These are phyloP conservation scores for Megalopta genalis DNA, from an alignment of 1,140 invertebrate genomes.

Conservation along the genomic window DNA sequence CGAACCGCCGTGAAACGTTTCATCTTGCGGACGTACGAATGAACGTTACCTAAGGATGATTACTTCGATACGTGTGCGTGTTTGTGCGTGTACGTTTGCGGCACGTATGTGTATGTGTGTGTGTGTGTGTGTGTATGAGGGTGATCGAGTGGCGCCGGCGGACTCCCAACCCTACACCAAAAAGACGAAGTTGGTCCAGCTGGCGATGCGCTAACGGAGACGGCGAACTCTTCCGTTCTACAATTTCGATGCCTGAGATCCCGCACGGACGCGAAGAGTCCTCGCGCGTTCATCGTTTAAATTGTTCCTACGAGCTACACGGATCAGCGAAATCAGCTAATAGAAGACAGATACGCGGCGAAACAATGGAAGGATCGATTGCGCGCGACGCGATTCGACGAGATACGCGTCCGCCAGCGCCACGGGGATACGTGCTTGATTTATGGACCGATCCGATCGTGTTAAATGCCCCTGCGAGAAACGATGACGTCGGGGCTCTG, in stretches of 20 bases:
- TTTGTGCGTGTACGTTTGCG: too few species aligned
- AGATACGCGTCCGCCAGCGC: slow-evolving; percentile 37
- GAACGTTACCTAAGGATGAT: slow-evolving; percentile 56
- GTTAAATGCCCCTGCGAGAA: slow-evolving; percentile 57
- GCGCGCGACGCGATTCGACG: background rate
- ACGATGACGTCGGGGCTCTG: slow-evolving; percentile 12
- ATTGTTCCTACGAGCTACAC: slow-evolving; percentile 19
- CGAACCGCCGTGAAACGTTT: slow-evolving; percentile 62
- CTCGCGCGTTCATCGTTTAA: background rate
- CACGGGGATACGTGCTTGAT: slow-evolving; percentile 22
- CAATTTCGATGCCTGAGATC: slow-evolving; percentile 66
- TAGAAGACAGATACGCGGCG: background rate
- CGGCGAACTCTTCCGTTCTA: slow-evolving; percentile 13
- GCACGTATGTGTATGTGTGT: too few species aligned
- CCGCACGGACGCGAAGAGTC: slow-evolving; percentile 50
- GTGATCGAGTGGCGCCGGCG: slow-evolving; percentile 66
- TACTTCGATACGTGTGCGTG: slow-evolving; percentile 42
- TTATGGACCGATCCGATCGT: slow-evolving; percentile 23
- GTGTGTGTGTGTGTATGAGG: background rate
- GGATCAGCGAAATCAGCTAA: background rate
- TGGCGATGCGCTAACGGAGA: background rate
- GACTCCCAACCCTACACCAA: slow-evolving; percentile 65
- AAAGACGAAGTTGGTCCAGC: slow-evolving; percentile 19
- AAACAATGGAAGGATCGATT: slow-evolving; percentile 4
- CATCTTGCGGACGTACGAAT: slow-evolving; percentile 75